Percentiles rank a stretch among this genome's conserved stretches.
phyloP scores from a whole-genome alignment of 1,140 invertebrate genomes.

The Ericerus pela region DNA sequence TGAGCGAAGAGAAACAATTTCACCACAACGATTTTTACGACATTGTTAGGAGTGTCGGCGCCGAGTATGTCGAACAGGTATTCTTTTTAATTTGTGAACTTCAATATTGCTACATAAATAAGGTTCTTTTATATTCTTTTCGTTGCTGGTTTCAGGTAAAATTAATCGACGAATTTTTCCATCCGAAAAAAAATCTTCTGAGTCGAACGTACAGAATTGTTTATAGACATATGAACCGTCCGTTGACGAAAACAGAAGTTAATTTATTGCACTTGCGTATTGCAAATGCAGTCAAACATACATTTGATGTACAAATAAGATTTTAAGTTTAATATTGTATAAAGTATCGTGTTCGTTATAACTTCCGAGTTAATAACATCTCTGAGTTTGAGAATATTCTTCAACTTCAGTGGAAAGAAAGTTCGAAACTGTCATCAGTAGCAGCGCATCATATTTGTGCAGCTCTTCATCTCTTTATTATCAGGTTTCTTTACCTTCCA shows the following conservation, averaged over 20 bases:
- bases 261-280: constrained; percentile 72
- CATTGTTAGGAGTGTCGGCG: constrained; percentile 69
- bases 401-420: no score
- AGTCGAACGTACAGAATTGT: constrained; percentile 87
- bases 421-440: no score
- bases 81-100: constrained; percentile 14
- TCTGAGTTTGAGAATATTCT: no score
- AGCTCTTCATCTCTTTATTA: no score
- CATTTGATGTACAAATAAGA: constrained; percentile 43
- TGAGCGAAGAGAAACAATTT: constrained; percentile 53
- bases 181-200: constrained; percentile 65
- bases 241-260: constrained; percentile 74
- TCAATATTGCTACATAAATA: neutral
- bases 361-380: no score
- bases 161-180: constrained; percentile 72
- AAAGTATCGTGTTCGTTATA: no score
- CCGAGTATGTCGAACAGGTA: constrained; percentile 84
- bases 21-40: constrained; percentile 87
- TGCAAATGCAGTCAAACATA: constrained; percentile 37
- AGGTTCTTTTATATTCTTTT: neutral
- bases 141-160: constrained; percentile 41
- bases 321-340: constrained; percentile 8
- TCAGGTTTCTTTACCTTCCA: no score
- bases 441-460: no score
- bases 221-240: constrained; percentile 85